phyloP scores from a whole-genome alignment of 1,140 invertebrate genomes.

The Bombus sibiricus region DNA sequence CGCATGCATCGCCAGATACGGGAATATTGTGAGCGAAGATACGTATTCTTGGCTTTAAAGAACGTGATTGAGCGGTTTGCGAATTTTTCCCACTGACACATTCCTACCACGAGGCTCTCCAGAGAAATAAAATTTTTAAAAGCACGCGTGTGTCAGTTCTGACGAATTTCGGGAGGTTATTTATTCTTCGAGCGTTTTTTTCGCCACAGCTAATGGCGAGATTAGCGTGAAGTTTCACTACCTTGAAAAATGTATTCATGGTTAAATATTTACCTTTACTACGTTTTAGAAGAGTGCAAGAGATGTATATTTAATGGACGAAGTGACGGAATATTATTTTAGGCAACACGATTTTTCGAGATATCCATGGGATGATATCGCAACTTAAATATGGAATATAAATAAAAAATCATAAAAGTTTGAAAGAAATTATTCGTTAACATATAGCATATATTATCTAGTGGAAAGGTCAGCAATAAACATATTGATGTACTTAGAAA shows the following conservation, averaged over 20 bases:
- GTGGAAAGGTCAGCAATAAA: too few species aligned
- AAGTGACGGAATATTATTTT: not conserved
- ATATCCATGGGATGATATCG: not conserved
- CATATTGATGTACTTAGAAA: not conserved
- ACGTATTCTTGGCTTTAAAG: not conserved
- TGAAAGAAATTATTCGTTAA: not conserved
- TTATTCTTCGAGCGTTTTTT: not conserved
- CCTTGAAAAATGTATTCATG: not conserved
- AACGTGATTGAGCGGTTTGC: not conserved
- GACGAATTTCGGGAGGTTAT: not conserved
- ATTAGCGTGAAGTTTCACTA: not conserved
- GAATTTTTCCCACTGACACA: constrained; percentile 32
- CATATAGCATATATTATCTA: too few species aligned
- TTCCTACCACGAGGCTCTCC: not conserved
- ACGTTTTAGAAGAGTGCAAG: not conserved
- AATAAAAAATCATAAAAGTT: not conserved
- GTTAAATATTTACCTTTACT: not conserved
- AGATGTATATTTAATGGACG: not conserved
- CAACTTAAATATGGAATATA: not conserved
- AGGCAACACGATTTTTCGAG: not conserved
- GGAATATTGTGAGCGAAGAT: not conserved
- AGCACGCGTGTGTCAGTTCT: not conserved
- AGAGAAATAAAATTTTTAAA: constrained; percentile 30
- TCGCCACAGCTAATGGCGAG: not conserved
- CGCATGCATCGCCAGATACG: constrained; percentile 15